A percentile compares a stretch with the other conserved stretches of the same genome.
Conservation (phyloP, 2,888 invertebrate species). For the Epirrita christyi region DNA sequence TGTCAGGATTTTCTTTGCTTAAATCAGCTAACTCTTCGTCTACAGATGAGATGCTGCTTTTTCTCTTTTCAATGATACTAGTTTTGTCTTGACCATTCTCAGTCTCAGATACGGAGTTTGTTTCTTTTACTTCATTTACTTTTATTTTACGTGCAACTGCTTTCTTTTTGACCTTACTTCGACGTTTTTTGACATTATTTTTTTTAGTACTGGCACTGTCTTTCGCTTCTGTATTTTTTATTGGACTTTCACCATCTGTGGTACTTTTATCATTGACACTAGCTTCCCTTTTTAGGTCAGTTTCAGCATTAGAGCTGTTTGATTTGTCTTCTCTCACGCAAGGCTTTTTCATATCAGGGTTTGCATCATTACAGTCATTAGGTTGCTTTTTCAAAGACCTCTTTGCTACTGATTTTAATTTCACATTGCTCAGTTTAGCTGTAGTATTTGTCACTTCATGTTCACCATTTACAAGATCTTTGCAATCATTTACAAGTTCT, state of each 20-base stretch:
- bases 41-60: constrained; percentile 75
- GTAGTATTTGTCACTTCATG: constrained; percentile 59
- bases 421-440: constrained; percentile 63
- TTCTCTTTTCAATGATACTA: constrained; percentile 73
- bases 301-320: constrained; percentile 63
- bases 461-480: constrained; percentile 73
- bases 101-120: constrained; percentile 61
- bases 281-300: constrained; percentile 57
- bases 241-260: constrained; percentile 60
- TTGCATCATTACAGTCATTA: constrained; percentile 66
- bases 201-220: constrained; percentile 64
- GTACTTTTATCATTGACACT: constrained; percentile 65
- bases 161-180: constrained; percentile 71
- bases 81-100: constrained; percentile 72
- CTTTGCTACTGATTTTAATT: constrained; percentile 67
- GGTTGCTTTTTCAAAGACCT: constrained; percentile 72
- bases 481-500: constrained; percentile 65
- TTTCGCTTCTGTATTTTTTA: constrained; percentile 53
- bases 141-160: constrained; percentile 56
- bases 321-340: constrained; percentile 70
- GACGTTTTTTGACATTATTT: constrained; percentile 65
- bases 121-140: constrained; percentile 58
- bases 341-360: constrained; percentile 73
- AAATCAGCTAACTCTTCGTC: constrained; percentile 62
- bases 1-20: constrained; percentile 63